Percentiles rank a stretch among this genome's conserved stretches.
phyloP scores from a whole-genome alignment of 2,113 vertebrate species.

The Galbula dea region DNA sequence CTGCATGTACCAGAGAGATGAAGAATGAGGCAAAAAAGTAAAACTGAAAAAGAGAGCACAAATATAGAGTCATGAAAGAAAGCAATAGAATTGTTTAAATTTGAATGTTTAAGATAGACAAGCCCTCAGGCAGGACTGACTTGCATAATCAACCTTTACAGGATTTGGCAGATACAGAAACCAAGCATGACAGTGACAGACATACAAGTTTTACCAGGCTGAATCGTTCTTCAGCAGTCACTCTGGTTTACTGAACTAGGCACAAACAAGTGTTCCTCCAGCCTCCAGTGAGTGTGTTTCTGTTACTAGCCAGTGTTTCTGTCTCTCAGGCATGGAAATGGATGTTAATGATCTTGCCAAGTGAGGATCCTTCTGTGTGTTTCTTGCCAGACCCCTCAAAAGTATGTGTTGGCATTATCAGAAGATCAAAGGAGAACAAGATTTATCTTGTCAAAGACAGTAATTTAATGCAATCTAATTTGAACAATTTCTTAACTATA shows the following conservation, averaged over 20 bases:
- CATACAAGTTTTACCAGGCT: background rate
- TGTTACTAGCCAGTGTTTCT: background rate
- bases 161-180: slow-evolving; percentile 14
- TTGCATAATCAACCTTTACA: background rate
- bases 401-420: background rate
- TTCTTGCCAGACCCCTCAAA: slow-evolving; percentile 9
- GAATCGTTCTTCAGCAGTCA: background rate
- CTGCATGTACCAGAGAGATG: background rate
- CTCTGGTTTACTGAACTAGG: background rate
- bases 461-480: background rate
- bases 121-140: slow-evolving; percentile 25
- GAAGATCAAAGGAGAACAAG: slow-evolving; percentile 28
- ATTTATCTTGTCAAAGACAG: slow-evolving; percentile 7
- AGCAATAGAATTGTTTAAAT: slow-evolving; percentile 44
- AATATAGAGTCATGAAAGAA: slow-evolving; percentile 7
- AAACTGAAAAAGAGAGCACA: background rate
- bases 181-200: background rate
- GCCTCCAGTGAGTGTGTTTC: background rate
- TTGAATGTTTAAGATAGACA: slow-evolving; percentile 6
- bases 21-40: background rate
- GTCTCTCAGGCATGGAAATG: background rate
- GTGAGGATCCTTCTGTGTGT: background rate
- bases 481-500: background rate
- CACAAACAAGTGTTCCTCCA: slow-evolving; percentile 14
- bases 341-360: slow-evolving; percentile 31